These are phyloP conservation scores for Lordiphosa collinella DNA, from an alignment of 1,140 invertebrate genomes.

Conservation along the genomic window DNA sequence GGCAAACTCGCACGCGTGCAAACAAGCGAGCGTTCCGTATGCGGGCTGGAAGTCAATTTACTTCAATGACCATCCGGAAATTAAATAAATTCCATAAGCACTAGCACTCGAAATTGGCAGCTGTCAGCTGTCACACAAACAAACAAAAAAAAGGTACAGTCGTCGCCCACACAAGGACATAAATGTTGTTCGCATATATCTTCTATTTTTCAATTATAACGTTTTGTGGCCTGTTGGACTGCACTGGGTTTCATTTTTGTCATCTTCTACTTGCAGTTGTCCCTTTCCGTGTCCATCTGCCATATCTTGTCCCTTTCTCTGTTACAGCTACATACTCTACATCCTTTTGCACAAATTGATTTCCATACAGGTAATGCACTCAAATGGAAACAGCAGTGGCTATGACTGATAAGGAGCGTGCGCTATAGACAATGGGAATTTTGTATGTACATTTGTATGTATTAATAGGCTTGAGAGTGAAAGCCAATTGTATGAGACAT, in stretches of 20 bases:
- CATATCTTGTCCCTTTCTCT: not conserved
- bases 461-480: conserved; percentile 27
- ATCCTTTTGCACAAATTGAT: conserved; percentile 32
- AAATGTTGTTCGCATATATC: not conserved
- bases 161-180: conserved; percentile 16
- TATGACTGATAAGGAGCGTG: conserved; percentile 33
- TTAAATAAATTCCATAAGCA: conserved; percentile 64
- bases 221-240: not conserved
- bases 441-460: conserved; percentile 3
- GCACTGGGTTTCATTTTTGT: not conserved
- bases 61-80: conserved; percentile 58
- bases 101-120: conserved; percentile 48
- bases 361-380: conserved; percentile 49
- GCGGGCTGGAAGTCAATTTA: conserved; percentile 36
- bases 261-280: not conserved
- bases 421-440: conserved; percentile 36
- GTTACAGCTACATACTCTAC: not conserved
- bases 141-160: conserved; percentile 36
- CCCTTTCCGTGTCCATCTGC: not conserved
- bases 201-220: too few species aligned
- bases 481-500: conserved; percentile 13
- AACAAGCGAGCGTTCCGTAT: conserved; percentile 6
- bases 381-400: conserved; percentile 46
- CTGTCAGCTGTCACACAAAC: conserved; percentile 55
- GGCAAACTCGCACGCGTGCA: conserved; percentile 4